These are phyloP conservation scores for Phocides pigmalion DNA, from an alignment of 1,140 invertebrate genomes.

Conservation along the genomic window DNA sequence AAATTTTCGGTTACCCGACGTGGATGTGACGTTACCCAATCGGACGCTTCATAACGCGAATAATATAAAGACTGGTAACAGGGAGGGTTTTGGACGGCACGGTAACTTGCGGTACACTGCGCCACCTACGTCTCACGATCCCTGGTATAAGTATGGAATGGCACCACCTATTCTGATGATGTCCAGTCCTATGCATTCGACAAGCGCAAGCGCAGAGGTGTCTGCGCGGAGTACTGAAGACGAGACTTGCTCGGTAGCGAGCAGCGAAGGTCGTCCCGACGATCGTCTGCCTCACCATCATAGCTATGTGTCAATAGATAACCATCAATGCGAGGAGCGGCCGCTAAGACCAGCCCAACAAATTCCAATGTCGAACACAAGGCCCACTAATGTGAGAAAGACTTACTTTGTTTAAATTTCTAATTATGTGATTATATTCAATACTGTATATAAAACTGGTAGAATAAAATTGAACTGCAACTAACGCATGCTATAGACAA, in stretches of 20 bases:
- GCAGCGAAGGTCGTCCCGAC: slow-evolving; percentile 74
- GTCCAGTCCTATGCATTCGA: slow-evolving; percentile 81
- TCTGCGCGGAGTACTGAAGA: slow-evolving; percentile 81
- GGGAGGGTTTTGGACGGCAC: slow-evolving; percentile 75
- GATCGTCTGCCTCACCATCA: slow-evolving; percentile 80
- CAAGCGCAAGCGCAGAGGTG: slow-evolving; percentile 79
- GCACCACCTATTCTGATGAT: slow-evolving; percentile 78
- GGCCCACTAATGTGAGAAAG: slow-evolving; percentile 75
- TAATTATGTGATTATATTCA: slow-evolving; percentile 48
- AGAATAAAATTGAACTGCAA: slow-evolving; percentile 37
- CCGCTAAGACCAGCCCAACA: slow-evolving; percentile 76
- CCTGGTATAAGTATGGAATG: slow-evolving; percentile 82
- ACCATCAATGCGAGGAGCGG: slow-evolving; percentile 77
- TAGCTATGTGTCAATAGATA: slow-evolving; percentile 82
- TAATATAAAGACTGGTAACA: slow-evolving; percentile 74
- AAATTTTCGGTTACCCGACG: slow-evolving; percentile 94
- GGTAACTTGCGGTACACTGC: slow-evolving; percentile 81
- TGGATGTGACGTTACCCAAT: slow-evolving; percentile 80
- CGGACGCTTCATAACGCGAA: slow-evolving; percentile 81
- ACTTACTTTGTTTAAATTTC: slow-evolving; percentile 81
- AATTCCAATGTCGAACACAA: slow-evolving; percentile 75
- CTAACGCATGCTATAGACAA: slow-evolving; percentile 35
- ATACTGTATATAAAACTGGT: slow-evolving; percentile 41
- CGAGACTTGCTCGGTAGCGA: slow-evolving; percentile 80
- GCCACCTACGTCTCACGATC: slow-evolving; percentile 80